Percentiles rank a stretch among this genome's conserved stretches.
phyloP scores from a whole-genome alignment of 2,888 invertebrate genomes.

The Tubulanus polymorphus region DNA sequence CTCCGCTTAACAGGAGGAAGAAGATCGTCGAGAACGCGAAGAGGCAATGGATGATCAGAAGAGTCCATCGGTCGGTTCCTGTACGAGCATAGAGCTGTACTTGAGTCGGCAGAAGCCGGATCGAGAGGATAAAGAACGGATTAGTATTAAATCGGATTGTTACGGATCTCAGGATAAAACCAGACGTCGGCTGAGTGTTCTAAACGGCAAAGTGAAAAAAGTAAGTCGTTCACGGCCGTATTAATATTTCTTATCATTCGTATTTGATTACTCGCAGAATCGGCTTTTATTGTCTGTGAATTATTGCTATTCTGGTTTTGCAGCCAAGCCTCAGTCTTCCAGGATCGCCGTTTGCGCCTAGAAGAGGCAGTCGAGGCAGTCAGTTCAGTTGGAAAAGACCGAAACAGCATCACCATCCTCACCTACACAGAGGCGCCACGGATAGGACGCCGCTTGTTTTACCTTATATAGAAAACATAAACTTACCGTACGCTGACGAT shows the following conservation, averaged over 20 bases:
- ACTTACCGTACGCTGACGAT: constrained; percentile 92
- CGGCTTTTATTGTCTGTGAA: neutral
- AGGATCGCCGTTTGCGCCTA: constrained; percentile 91
- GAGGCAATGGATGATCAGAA: constrained; percentile 62
- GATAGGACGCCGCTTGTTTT: constrained; percentile 91
- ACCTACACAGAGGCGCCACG: constrained; percentile 52
- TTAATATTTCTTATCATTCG: neutral
- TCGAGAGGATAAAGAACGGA: constrained; percentile 68
- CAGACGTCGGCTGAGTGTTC: constrained; percentile 22
- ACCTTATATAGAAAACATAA: constrained; percentile 71
- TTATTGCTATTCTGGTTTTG: constrained; percentile 17
- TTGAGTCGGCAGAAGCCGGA: constrained; percentile 53
- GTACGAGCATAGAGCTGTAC: constrained; percentile 87
- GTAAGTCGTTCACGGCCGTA: constrained; percentile 61
- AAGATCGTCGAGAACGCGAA: constrained; percentile 19
- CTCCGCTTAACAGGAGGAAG: constrained; percentile 21
- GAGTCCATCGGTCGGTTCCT: constrained; percentile 87
- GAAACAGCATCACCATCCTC: constrained; percentile 19
- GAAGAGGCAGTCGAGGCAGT: constrained; percentile 71
- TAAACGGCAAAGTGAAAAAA: constrained; percentile 71
- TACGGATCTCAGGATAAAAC: constrained; percentile 6
- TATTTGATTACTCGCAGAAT: neutral
- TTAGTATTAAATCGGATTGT: constrained; percentile 69
- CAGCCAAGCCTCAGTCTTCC: constrained; percentile 96
- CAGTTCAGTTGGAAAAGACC: constrained; percentile 58